Base-by-base conservation (phyloP, 2,113 vertebrate genomes). In the Bubalus kerabau region DNA sequence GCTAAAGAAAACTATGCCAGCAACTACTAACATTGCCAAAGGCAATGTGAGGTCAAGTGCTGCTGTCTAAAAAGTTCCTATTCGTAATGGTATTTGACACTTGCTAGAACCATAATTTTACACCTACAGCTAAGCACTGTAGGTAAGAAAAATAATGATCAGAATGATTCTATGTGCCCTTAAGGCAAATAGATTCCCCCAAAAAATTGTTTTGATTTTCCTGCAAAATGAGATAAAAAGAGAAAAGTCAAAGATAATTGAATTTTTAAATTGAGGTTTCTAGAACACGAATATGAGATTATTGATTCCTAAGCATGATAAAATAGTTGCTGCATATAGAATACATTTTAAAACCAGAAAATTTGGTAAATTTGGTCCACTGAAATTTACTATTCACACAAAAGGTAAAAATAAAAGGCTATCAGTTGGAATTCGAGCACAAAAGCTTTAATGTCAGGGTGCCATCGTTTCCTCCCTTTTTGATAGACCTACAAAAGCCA, bases 231-330 rank as follows among this genome's bases (percentile, higher is more conserved):
- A 95, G 59, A 7, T 82, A 59, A 87, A 94, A 87, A 62, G 60
- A 90, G 14, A 67, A 54, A 97, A 87, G 24, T 76, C 71, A 96
- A 7, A 94, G 9, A 81, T 26, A 91, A 64, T 1, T 40, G 40
- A 52, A 97, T 87, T 96, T 96, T 94, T 52, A 92, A 89, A 92
- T 10, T 60, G 60, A 17, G 59, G 10, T 93, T 95, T 96, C 56
- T 83, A 76, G 54, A 91, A 52, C 36, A 95, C 28, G 19, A 95
- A 82, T 62, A 85, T 84, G 81, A 87, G 40, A 74, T 9, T 50
- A 67, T 5, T 57, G 26, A 94, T 46, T 97, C 62, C 48, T 57
- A 67, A 92, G 46, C 50, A 56, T 52, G 40, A 85, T 19, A 91
- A 93, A 94, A 85, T 71, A 89, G 11, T 87, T 60, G 7, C 36